A percentile compares a stretch with the other conserved stretches of the same genome.
Evolutionary conservation across 2,888 invertebrate species (phyloP).

Genomic region (Agonum fuliginosum): DNA sequence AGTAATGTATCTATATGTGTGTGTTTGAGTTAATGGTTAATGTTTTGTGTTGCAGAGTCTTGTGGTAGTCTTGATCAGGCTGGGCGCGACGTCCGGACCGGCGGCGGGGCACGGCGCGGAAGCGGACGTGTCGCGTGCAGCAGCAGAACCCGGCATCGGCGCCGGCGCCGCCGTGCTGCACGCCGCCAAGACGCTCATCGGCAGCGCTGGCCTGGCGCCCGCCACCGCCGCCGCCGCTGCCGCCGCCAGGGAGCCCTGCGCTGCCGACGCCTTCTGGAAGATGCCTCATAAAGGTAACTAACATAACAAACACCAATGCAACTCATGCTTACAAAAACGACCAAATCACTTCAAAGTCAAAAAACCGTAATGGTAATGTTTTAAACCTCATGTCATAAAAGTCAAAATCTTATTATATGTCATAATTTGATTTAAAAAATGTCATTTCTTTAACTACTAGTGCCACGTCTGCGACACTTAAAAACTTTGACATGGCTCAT

Average conservation of each 20-base stretch:
- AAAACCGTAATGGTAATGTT: no score
- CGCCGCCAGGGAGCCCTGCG: slow-evolving; percentile 81
- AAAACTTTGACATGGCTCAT: no score
- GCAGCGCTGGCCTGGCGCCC: slow-evolving; percentile 70
- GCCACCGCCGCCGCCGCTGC: slow-evolving; percentile 71
- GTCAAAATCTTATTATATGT: no score
- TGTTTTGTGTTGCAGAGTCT: not conserved
- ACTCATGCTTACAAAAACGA: no score
- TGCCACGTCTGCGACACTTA: no score
- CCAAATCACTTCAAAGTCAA: no score
- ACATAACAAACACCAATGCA: slow-evolving; percentile 53
- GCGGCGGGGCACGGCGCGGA: slow-evolving; percentile 73
- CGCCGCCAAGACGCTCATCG: slow-evolving; percentile 74
- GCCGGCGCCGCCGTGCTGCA: slow-evolving; percentile 75
- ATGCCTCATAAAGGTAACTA: slow-evolving; percentile 90
- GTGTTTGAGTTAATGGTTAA: not conserved
- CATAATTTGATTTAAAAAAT: no score
- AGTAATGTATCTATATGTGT: not conserved
- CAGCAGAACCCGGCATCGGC: slow-evolving; percentile 72
- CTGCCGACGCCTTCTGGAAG: slow-evolving; percentile 87
- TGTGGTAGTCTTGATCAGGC: slow-evolving; percentile 67
- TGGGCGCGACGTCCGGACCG: slow-evolving; percentile 78
- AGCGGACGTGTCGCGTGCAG: slow-evolving; percentile 73
- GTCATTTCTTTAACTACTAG: no score
- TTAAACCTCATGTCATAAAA: no score